Percentiles rank a stretch among this genome's conserved stretches.
Conservation (phyloP, 2,888 invertebrate genomes). For the Aleiodes alternator region DNA sequence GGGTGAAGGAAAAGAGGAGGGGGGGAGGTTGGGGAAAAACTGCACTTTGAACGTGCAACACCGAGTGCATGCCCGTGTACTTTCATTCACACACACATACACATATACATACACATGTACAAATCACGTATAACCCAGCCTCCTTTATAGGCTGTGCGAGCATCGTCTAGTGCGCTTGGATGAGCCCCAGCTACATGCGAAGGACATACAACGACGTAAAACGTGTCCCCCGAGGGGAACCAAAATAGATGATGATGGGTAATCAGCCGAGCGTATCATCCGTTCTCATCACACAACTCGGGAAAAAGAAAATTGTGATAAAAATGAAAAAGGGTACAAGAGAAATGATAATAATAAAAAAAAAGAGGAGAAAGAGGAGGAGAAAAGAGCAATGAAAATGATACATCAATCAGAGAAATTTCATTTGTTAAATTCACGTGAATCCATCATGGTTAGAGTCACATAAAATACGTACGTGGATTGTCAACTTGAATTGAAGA, state of each 20-base stretch:
- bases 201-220: slow-evolving; percentile 31
- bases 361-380: background rate
- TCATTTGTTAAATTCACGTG: background rate
- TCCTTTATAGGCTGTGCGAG: background rate
- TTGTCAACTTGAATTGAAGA: slow-evolving; percentile 31
- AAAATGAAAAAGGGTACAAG: background rate
- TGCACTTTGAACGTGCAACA: slow-evolving; percentile 33
- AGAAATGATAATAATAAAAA: background rate
- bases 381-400: background rate
- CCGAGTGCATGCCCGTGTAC: slow-evolving; percentile 15
- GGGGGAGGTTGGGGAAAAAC: background rate
- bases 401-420: slow-evolving; percentile 19
- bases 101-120: background rate
- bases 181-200: slow-evolving; percentile 38
- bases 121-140: background rate
- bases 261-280: slow-evolving; percentile 39
- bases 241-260: slow-evolving; percentile 48
- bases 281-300: slow-evolving; percentile 15
- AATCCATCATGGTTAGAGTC: slow-evolving; percentile 6
- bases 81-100: background rate
- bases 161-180: slow-evolving; percentile 28
- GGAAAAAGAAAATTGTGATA: background rate
- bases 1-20: background rate
- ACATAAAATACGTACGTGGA: slow-evolving; percentile 41
- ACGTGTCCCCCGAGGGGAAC: slow-evolving; percentile 39